Evolutionary conservation across 2,797 vertebrate species (phyloP).

Genomic region (Smutsia temminckii): DNA sequence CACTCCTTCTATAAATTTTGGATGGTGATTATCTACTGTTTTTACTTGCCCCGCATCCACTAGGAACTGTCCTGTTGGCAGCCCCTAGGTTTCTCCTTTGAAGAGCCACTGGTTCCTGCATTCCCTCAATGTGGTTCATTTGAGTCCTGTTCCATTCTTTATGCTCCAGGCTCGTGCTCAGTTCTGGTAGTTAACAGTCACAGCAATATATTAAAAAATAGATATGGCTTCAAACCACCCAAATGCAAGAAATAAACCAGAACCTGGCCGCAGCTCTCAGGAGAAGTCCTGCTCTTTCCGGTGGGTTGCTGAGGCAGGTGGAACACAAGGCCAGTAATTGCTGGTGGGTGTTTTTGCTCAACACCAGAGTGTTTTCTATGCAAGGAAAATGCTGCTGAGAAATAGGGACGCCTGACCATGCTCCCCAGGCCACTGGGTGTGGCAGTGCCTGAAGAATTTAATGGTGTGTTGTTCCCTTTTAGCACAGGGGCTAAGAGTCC

Average conservation of each 20-base stretch:
- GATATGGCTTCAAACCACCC: background rate
- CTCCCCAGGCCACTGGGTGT: fast-evolving
- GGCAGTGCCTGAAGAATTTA: background rate
- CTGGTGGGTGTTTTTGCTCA: background rate
- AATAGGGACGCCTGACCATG: background rate
- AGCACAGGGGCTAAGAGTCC: background rate
- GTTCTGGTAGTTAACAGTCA: too few species aligned
- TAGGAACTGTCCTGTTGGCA: too few species aligned
- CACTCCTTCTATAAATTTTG: background rate
- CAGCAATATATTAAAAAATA: background rate
- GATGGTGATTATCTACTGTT: too few species aligned
- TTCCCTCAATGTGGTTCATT: background rate
- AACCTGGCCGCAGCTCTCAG: background rate
- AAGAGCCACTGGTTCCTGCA: too few species aligned
- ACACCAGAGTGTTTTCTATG: background rate
- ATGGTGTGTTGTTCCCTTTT: background rate
- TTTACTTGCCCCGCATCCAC: background rate
- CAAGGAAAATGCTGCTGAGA: background rate
- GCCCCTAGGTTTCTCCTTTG: background rate
- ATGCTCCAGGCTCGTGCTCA: too few species aligned
- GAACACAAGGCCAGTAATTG: too few species aligned
- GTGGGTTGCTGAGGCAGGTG: fast-evolving
- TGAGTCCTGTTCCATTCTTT: background rate
- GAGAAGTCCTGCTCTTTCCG: background rate
- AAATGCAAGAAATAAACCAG: background rate